A percentile compares a stretch with the other conserved stretches of the same genome.
phyloP scores from a whole-genome alignment of 2,888 invertebrate species.

The Eupithecia centaureata region DNA sequence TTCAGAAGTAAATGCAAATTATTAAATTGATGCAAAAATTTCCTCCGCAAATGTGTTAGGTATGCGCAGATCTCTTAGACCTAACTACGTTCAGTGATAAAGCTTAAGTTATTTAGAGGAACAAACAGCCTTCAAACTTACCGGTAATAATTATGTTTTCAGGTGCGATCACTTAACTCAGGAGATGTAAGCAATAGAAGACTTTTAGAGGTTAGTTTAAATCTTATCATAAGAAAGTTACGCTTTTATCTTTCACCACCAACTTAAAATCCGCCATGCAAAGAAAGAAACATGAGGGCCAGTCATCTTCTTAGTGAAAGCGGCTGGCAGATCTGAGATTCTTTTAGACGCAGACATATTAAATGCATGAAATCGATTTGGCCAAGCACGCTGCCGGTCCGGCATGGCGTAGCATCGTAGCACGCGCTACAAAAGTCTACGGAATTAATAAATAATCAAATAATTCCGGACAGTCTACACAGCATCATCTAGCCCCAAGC shows the following conservation, averaged over 20 bases:
- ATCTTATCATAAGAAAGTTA: neutral
- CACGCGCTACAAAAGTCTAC: neutral
- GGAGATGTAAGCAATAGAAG: neutral
- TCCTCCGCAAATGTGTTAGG: no score
- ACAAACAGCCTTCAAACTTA: neutral
- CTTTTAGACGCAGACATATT: neutral
- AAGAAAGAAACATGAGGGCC: neutral
- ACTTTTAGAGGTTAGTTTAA: neutral
- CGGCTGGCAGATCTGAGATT: neutral
- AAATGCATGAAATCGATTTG: neutral
- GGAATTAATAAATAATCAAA: no score
- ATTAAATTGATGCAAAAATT: no score
- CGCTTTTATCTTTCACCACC: neutral
- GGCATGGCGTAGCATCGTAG: neutral
- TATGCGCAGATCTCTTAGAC: no score
- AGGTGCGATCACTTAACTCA: neutral
- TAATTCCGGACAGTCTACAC: no score
- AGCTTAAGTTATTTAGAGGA: no score
- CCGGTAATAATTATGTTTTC: neutral
- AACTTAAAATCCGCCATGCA: neutral
- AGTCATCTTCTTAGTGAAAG: neutral
- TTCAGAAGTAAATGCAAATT: no score
- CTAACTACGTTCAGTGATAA: no score
- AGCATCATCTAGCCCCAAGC: no score
- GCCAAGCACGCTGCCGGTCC: neutral